Base-by-base conservation (phyloP, 2,797 vertebrate genomes). In the Cossypha heuglini region DNA sequence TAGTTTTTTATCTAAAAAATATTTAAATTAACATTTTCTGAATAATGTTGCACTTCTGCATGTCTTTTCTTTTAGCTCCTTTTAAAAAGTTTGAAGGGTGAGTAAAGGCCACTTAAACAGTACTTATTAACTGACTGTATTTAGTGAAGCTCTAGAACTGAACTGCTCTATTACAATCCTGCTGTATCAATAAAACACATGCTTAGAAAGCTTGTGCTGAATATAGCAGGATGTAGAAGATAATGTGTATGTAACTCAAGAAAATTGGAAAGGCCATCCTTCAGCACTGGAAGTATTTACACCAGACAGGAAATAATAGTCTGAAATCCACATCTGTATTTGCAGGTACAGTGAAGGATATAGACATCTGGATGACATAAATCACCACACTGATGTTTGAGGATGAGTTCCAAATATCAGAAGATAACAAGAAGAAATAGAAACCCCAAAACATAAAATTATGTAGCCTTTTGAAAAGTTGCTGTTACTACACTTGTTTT, bases 281-380 rank as follows among this genome's bases (percentile, higher is more conserved):
- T 93, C 69, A 90, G 73, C 46, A 55, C 6, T 28, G 37, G 7
- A 77, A 57, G 26, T n/a, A 51, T 90, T 93, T 90, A 90, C 45
- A 81, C 6, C 35, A 84, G 73, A 86, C 40, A 84, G 40, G 74
- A 95, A 88, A 90, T 78, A 88, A 72, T 15, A 66, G 62, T 90
- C 80, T 84, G 43, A 79, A 96, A 92, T 62, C 26, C 55, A 75
- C 80, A 83, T 78, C 73, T 93, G 46, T 63, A 73, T 73, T 81
- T 88, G 42, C 88, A 86, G 90, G 88, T 92, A 92, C 29, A 85
- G 51, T 52, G 71, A 90, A 86, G 62, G 37, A 84, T 42, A 69
- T 0, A 86, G 69, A 63, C 57, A 49, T 45, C 40, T 75, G 51
- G 35, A 63, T 72, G 29, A 81, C 83, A 81, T 26, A 68, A 92